These are phyloP conservation scores for Sinohyriopsis cumingii DNA, from an alignment of 2,888 invertebrate species.

Conservation along the genomic window DNA sequence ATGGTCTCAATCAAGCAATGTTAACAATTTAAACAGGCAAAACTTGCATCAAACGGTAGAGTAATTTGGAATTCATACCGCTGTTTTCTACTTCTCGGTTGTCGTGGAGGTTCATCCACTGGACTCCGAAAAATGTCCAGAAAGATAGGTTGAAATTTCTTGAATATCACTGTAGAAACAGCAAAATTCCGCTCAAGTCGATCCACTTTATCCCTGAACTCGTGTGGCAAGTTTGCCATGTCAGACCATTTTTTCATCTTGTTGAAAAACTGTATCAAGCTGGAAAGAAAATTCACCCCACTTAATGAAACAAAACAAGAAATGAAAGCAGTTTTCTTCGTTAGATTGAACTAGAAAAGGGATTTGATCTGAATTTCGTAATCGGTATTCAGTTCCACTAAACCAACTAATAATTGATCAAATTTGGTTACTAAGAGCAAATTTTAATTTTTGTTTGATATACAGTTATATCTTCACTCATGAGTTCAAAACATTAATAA, in stretches of 20 bases:
- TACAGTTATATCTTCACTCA: too few species aligned
- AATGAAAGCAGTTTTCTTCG: background rate
- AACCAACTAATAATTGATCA: too few species aligned
- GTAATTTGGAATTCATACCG: constrained; percentile 71
- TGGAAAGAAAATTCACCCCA: constrained; percentile 72
- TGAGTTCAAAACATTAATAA: too few species aligned
- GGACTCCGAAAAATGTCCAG: constrained; percentile 87
- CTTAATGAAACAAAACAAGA: background rate
- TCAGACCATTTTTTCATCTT: constrained; percentile 97
- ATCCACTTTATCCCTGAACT: constrained; percentile 87
- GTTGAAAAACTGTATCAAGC: constrained; percentile 92
- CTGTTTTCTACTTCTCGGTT: constrained; percentile 77
- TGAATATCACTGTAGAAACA: constrained; percentile 93
- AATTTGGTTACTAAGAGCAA: too few species aligned
- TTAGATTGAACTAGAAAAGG: too few species aligned
- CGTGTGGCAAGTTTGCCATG: constrained; percentile 90
- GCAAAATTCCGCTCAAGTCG: constrained; percentile 91
- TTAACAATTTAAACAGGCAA: too few species aligned
- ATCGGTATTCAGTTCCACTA: too few species aligned
- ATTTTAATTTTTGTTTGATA: too few species aligned
- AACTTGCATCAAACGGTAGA: too few species aligned
- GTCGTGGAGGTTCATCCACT: constrained; percentile 77
- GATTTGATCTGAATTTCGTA: too few species aligned
- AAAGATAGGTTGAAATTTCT: constrained; percentile 92
- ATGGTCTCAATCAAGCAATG: too few species aligned